Percentiles rank a stretch among this genome's conserved stretches.
Conservation (phyloP, 2,888 invertebrate genomes). For the Noctua janthina region DNA sequence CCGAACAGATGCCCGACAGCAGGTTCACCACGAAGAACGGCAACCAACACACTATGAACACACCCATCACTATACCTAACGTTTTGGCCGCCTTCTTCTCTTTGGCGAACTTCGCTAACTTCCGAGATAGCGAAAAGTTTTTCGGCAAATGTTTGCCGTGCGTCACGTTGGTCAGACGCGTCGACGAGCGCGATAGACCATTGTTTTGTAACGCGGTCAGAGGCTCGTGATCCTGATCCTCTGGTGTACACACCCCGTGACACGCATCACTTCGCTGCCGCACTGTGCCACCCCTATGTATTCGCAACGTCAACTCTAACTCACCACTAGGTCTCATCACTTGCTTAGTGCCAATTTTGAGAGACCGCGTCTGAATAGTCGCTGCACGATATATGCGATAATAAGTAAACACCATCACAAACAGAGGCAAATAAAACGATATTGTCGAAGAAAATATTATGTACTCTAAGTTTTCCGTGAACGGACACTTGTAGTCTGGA, state of each 20-base stretch:
- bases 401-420: conserved; percentile 99
- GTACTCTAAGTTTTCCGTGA: conserved; percentile 99
- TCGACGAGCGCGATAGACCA: conserved; percentile 93
- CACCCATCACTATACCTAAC: conserved; percentile 98
- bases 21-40: conserved; percentile 99
- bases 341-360: conserved; percentile 97
- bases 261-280: conserved; percentile 90
- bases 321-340: conserved; percentile 96
- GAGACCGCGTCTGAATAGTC: conserved; percentile 96
- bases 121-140: conserved; percentile 97
- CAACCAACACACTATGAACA: conserved; percentile 99
- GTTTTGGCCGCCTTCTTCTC: conserved; percentile 99
- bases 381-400: conserved; percentile 98
- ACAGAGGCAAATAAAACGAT: conserved; percentile 98
- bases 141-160: conserved; percentile 93
- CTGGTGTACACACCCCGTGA: conserved; percentile 92
- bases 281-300: conserved; percentile 97
- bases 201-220: conserved; percentile 94
- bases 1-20: conserved; percentile 96
- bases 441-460: conserved; percentile 99
- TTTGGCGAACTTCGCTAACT: conserved; percentile 98
- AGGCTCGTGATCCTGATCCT: conserved; percentile 93
- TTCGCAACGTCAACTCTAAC: conserved; percentile 96
- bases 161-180: conserved; percentile 91
- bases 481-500: conserved; percentile 96